Conservation (phyloP, 1,140 invertebrate genomes). For the Tetranychus cinnabarinus region DNA sequence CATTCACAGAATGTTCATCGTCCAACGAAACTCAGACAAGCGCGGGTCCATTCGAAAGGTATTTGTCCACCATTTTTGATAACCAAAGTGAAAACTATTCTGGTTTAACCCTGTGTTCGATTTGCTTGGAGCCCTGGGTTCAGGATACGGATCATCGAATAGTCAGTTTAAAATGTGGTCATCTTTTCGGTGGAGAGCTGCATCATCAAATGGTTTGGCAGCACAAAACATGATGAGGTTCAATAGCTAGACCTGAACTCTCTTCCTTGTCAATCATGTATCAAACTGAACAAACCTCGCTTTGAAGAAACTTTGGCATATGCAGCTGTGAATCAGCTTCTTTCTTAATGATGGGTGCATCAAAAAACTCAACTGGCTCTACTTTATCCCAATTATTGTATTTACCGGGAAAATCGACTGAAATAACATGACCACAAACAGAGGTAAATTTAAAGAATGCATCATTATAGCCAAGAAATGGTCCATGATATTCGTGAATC, state of each 20-base stretch:
- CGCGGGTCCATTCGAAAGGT: too few relatives aligned
- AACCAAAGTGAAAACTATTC: too few relatives aligned
- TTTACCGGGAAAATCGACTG: conserved; percentile 76
- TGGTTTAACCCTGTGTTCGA: too few relatives aligned
- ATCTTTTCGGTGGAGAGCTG: conserved; percentile 62
- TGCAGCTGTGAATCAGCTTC: conserved; percentile 80
- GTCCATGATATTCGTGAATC: conserved; percentile 74
- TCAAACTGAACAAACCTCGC: conserved; percentile 32
- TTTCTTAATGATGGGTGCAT: conserved; percentile 79
- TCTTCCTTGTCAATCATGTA: too few relatives aligned
- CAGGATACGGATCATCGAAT: conserved; percentile 43
- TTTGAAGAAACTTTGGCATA: conserved; percentile 69
- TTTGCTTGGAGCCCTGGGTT: too few relatives aligned
- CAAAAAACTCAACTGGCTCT: conserved; percentile 85
- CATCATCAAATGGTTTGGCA: conserved; percentile 48
- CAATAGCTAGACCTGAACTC: too few relatives aligned
- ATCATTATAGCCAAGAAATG: conserved; percentile 38
- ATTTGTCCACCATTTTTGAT: too few relatives aligned
- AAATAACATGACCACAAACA: conserved; percentile 95
- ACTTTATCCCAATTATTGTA: conserved; percentile 97
- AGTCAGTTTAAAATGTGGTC: conserved; percentile 60
- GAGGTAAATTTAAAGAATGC: conserved; percentile 85
- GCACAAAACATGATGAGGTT: not conserved
- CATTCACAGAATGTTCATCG: too few relatives aligned
- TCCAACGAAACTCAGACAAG: too few relatives aligned